Conservation (phyloP, 2,797 vertebrate genomes). For the Schizopygopsis pylzovi region DNA sequence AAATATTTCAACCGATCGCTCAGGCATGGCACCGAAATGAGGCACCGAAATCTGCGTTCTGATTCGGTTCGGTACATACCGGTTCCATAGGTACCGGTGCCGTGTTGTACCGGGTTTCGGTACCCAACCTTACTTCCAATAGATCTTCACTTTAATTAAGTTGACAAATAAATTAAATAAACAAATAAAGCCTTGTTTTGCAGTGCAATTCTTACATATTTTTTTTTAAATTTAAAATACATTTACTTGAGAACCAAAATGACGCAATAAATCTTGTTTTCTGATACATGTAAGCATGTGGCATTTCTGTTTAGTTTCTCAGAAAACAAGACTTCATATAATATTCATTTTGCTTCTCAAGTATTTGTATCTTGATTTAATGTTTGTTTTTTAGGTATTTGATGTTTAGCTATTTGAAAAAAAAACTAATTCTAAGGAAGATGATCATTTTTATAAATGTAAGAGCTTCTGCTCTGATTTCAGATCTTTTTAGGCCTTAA, state of each 20-base stretch:
- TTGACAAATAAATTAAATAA: too few relatives aligned
- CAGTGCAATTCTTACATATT: background rate
- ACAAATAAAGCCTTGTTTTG: too few relatives aligned
- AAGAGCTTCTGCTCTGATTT: background rate
- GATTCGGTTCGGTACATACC: too few relatives aligned
- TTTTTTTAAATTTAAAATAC: too few relatives aligned
- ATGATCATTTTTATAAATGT: background rate
- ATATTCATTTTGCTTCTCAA: background rate
- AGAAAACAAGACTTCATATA: background rate
- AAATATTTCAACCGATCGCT: too few relatives aligned
- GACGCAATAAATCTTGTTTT: background rate
- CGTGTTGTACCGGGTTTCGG: too few relatives aligned
- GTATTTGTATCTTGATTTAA: background rate
- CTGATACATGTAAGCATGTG: background rate
- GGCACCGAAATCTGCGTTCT: too few relatives aligned
- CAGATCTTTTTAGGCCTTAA: background rate
- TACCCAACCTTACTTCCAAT: too few relatives aligned
- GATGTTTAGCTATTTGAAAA: too few relatives aligned
- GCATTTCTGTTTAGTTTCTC: background rate
- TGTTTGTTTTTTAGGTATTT: background rate
- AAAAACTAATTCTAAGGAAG: background rate
- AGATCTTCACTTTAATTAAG: too few relatives aligned
- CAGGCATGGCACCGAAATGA: too few relatives aligned
- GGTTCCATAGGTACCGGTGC: too few relatives aligned
- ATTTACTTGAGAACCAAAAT: background rate